These are phyloP conservation scores for Fulmarus glacialis DNA, from an alignment of 2,113 vertebrate genomes.

Conservation along the genomic window DNA sequence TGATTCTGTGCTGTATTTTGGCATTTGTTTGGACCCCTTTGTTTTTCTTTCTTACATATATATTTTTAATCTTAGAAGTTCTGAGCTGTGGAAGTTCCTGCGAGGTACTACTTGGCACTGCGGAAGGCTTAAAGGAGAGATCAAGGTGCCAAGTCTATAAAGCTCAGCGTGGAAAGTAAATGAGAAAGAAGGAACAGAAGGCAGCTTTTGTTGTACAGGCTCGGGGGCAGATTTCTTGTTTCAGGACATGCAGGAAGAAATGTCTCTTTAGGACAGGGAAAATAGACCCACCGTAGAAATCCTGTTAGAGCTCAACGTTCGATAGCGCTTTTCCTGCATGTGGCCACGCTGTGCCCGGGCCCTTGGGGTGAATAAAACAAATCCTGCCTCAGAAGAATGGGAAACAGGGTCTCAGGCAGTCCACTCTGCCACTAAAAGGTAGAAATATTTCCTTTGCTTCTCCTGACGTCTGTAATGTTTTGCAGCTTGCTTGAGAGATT, in stretches of 20 bases:
- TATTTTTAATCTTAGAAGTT: not conserved
- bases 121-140: not conserved
- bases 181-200: not conserved
- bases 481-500: not conserved
- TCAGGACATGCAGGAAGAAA: not conserved
- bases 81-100: not conserved
- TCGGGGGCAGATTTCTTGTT: not conserved
- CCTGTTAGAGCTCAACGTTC: not conserved
- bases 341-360: not conserved
- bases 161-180: not conserved
- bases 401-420: not conserved
- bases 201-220: not conserved
- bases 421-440: not conserved
- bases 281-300: not conserved
- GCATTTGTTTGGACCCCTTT: not conserved
- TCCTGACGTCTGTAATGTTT: not conserved
- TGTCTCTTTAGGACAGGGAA: not conserved
- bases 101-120: not conserved
- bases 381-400: not conserved
- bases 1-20: not conserved
- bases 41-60: not conserved
- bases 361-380: not conserved
- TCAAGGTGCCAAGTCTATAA: not conserved
- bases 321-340: rapidly evolving
- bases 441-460: not conserved